phyloP scores from a whole-genome alignment of 2,888 invertebrate genomes.

The Pimpla rufipes region DNA sequence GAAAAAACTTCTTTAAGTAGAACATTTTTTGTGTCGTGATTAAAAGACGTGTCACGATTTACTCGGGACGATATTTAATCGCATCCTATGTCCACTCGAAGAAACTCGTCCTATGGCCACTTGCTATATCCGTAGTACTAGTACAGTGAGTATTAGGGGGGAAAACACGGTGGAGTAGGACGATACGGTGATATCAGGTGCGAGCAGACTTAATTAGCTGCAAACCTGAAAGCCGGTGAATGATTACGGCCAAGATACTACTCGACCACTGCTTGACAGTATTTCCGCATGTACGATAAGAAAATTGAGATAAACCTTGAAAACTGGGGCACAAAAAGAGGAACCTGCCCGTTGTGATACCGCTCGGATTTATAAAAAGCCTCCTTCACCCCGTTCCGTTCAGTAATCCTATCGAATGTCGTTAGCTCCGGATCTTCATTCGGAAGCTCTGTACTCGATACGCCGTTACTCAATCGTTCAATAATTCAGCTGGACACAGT shows the following conservation, averaged over 20 bases:
- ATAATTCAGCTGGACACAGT: constrained; percentile 1
- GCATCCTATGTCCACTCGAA: too few species aligned
- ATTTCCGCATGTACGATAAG: constrained; percentile 79
- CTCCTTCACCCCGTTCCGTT: constrained; percentile 38
- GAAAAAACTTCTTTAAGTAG: too few species aligned
- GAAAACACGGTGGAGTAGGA: constrained; percentile 30
- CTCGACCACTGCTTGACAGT: constrained; percentile 74
- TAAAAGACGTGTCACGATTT: too few species aligned
- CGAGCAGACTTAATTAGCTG: constrained; percentile 68
- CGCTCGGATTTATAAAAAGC: constrained; percentile 76
- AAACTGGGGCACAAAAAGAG: constrained; percentile 76
- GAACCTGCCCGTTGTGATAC: constrained; percentile 70
- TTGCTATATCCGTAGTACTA: too few species aligned
- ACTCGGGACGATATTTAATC: too few species aligned
- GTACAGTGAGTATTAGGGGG: not conserved
- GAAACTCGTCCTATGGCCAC: too few species aligned
- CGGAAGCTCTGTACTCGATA: constrained; percentile 22
- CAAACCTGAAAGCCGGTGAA: constrained; percentile 71
- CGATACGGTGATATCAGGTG: constrained; percentile 69
- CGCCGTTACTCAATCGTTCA: constrained; percentile 20
- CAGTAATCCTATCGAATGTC: constrained; percentile 58
- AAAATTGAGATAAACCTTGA: constrained; percentile 74
- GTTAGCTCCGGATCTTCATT: constrained; percentile 20
- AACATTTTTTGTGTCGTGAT: too few species aligned
- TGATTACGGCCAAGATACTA: constrained; percentile 73